phyloP scores from a whole-genome alignment of 2,797 vertebrate genomes.

The Acanthiza pusilla region DNA sequence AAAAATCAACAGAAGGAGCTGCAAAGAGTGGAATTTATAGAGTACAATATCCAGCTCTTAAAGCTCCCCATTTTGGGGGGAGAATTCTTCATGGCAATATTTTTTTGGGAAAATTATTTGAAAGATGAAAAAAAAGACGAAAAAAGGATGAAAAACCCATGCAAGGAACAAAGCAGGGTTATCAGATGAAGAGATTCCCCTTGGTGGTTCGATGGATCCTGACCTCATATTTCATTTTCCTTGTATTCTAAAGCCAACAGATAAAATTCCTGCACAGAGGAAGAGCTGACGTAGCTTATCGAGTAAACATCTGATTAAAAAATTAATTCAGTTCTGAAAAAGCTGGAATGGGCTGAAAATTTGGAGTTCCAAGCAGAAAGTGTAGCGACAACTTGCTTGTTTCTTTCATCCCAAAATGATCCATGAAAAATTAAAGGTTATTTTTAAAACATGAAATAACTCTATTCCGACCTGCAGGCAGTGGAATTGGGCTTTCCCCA shows the following conservation, averaged over 20 bases:
- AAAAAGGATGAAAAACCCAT: background rate
- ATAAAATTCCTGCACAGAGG: background rate
- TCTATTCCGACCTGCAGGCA: background rate
- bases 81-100: background rate
- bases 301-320: background rate
- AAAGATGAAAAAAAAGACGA: background rate
- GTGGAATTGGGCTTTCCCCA: background rate
- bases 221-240: background rate
- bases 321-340: background rate
- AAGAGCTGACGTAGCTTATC: background rate
- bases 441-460: background rate
- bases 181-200: background rate
- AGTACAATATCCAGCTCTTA: background rate
- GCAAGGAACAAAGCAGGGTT: background rate
- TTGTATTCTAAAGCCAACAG: background rate
- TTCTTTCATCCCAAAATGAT: background rate
- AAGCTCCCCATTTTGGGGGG: background rate
- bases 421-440: background rate
- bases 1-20: background rate
- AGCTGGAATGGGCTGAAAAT: background rate
- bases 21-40: background rate
- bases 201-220: background rate
- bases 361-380: background rate
- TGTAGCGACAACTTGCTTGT: fast-evolving
- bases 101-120: background rate